Base-by-base conservation (phyloP, 2,113 vertebrate species). In the Theristicus caerulescens region DNA sequence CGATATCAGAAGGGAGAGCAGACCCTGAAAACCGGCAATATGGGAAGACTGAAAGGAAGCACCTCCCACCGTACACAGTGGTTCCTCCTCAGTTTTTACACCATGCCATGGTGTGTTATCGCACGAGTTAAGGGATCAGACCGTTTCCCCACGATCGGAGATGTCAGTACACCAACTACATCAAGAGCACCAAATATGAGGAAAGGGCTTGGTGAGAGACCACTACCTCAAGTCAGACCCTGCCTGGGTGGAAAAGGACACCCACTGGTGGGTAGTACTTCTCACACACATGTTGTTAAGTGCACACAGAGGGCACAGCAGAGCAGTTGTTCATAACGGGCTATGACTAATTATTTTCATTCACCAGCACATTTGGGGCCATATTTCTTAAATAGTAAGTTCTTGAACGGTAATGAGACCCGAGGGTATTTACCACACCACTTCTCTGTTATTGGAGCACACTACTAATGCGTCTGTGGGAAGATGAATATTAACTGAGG, bases 371-470 rank as follows among this genome's bases (percentile, higher is more conserved):
- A 70, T 91, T 88, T 92, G 88, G 36, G 78, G 71, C 49, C 16
- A 21, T 88, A 62, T 69, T 83, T 94, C 55, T 90, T 59, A 49
- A 92, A 73, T 13, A 66, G 70, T 38, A 87, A 69, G 52, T 74
- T 96, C 6, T 17, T 2, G 4, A 93, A 92, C 26, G 38, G 74
- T 78, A 95, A 94, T 0, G 0, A 94, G 83, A 78, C 84, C 54
- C 47, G 2, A 42, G 55, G 47, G 93, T 83, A 61, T 88, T 95
- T 83, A 81, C 59, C 66, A 88, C 74, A 88, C 44, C 57, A 62
- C 76, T 91, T 88, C 86, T n/a, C 82, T 77, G 47, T 73, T 96
- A 83, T 94, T 91, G 95, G 91, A 94, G 40, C 40, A 67, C 10
- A 9, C 24, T 72, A 8, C 64, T 90, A 78, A 94, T n/a, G 52